A percentile compares a stretch with the other conserved stretches of the same genome.
Evolutionary conservation across 2,888 invertebrate species (phyloP).

Genomic region (Odontocerum albicorne): DNA sequence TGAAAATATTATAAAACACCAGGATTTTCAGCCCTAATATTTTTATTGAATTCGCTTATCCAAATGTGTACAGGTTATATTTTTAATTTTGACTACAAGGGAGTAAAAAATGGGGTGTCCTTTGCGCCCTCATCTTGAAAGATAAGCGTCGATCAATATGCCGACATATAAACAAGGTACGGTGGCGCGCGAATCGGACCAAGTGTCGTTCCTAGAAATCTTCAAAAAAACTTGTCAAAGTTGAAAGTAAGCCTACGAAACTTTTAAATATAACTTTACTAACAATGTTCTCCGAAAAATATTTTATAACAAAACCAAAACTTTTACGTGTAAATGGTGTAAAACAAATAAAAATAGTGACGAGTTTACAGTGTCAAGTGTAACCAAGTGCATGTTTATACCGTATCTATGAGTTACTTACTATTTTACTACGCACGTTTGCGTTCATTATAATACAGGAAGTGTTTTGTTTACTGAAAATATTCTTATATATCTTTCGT

Average conservation of each 20-base stretch:
- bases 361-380: conserved; percentile 56
- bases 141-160: conserved; percentile 37
- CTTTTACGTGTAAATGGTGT: conserved; percentile 4
- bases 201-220: conserved; percentile 20
- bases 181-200: conserved; percentile 27
- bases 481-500: too few relatives aligned
- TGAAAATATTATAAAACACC: neutral
- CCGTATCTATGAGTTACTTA: conserved; percentile 35
- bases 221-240: conserved; percentile 26
- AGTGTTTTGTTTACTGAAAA: neutral
- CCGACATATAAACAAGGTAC: conserved; percentile 31
- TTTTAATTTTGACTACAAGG: conserved; percentile 27
- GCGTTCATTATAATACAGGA: neutral
- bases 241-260: conserved; percentile 14
- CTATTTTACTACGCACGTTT: conserved; percentile 1
- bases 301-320: conserved; percentile 12
- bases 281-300: neutral
- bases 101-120: conserved; percentile 22
- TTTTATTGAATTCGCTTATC: too few relatives aligned
- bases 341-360: conserved; percentile 17
- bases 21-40: too few relatives aligned
- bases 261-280: conserved; percentile 1
- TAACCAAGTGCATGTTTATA: conserved; percentile 60
- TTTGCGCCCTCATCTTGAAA: conserved; percentile 35
- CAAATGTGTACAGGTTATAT: too few relatives aligned